Evolutionary conservation across 2,888 invertebrate genomes (phyloP).

Genomic region (Agrochola circellaris): DNA sequence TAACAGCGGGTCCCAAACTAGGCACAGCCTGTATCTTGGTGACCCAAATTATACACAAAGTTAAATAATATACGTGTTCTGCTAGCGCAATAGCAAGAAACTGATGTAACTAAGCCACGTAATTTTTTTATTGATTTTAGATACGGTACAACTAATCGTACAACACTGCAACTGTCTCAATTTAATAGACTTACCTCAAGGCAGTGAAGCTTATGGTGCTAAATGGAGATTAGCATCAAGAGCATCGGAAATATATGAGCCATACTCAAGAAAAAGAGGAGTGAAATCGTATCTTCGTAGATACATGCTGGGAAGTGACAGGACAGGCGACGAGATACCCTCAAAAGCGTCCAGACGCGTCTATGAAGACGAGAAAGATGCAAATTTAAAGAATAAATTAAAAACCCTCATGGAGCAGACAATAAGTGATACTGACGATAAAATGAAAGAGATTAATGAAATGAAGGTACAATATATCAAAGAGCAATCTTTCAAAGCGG

Average conservation of each 20-base stretch:
- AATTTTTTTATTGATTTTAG: conserved; percentile 52
- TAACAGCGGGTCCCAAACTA: too few species aligned
- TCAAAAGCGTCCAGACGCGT: neutral
- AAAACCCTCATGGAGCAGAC: conserved; percentile 78
- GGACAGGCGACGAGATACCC: neutral
- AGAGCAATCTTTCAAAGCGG: conserved; percentile 75
- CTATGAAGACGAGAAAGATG: conserved; percentile 70
- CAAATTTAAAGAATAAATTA: conserved; percentile 80
- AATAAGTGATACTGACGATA: conserved; percentile 76
- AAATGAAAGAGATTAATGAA: conserved; percentile 71
- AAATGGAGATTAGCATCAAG: conserved; percentile 11
- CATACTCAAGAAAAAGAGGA: conserved; percentile 15
- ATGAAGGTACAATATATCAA: conserved; percentile 72
- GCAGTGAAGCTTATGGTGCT: neutral
- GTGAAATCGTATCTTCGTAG: conserved; percentile 7
- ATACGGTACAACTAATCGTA: conserved; percentile 58
- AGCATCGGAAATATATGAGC: conserved; percentile 22
- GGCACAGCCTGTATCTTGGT: too few species aligned
- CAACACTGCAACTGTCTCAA: conserved; percentile 65
- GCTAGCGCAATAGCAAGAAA: too few species aligned
- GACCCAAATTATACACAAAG: too few species aligned
- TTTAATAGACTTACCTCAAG: conserved; percentile 69
- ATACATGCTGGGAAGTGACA: conserved; percentile 12
- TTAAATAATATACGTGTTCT: too few species aligned
- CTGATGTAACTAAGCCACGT: neutral